These are phyloP conservation scores for Tylochromis polylepis DNA, from an alignment of 2,113 vertebrate genomes.

Conservation along the genomic window DNA sequence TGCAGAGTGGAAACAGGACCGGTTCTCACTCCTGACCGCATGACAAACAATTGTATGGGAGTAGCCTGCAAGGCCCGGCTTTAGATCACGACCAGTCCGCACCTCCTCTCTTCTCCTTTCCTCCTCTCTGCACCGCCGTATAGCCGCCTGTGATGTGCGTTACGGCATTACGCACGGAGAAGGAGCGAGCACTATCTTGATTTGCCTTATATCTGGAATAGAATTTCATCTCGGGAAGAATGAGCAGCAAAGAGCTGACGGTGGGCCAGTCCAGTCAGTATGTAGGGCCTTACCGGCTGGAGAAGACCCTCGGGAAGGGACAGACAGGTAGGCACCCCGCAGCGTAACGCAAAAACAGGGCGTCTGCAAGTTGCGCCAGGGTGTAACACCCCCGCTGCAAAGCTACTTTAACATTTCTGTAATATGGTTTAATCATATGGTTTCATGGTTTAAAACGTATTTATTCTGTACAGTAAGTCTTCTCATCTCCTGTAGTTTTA, in stretches of 20 bases:
- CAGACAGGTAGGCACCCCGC: constrained; percentile 71
- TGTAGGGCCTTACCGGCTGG: constrained; percentile 78
- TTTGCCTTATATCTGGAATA: constrained; percentile 25
- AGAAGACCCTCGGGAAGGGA: constrained; percentile 79
- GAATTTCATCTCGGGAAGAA: constrained; percentile 34
- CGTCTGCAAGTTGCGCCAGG: not conserved
- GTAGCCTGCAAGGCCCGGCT: constrained; percentile 67
- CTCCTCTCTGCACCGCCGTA: not conserved
- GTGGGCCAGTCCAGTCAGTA: constrained; percentile 74
- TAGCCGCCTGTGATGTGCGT: constrained; percentile 59
- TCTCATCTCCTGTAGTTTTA: not conserved
- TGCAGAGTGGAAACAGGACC: not conserved
- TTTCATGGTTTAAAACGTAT: not conserved
- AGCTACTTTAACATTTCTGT: not conserved
- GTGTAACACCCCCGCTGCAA: not conserved
- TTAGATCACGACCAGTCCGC: constrained; percentile 55
- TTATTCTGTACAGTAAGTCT: not conserved
- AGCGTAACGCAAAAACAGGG: not conserved
- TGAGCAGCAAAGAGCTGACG: constrained; percentile 77
- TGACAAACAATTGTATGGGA: constrained; percentile 63
- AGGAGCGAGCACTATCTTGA: constrained; percentile 52
- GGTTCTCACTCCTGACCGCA: constrained; percentile 29
- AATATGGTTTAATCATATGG: too few relatives aligned
- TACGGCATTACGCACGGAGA: constrained; percentile 48
- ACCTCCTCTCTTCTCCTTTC: not conserved